Base-by-base conservation (phyloP, 2,888 invertebrate genomes). In the Idaea dimidiata region DNA sequence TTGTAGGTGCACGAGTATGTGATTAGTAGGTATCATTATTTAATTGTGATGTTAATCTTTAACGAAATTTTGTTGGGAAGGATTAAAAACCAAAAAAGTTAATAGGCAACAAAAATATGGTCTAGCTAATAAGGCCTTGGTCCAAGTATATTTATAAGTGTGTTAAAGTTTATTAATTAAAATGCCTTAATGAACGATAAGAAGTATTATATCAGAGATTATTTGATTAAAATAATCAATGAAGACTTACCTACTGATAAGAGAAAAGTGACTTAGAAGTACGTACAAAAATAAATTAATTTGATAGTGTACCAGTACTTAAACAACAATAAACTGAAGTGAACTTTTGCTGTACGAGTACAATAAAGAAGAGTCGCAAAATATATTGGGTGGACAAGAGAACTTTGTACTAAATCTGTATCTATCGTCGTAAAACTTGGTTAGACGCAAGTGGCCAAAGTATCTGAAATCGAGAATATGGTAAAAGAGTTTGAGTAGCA, bases 381-480 rank as follows among this genome's bases (percentile, higher is more conserved):
- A 63, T 64, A 58, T 62, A 59, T 62, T 17, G 56, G 53, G 55
- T 43, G 59, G 59, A 60, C 62, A 53, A 62, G 17, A 62, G 17
- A 56, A 61, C 54, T 60, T 60, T 61, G 60, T 66, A 62, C 69
- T 63, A 68, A 33, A 72, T 70, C 18, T 18, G 56, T 56, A 56
- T 62, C 63, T 59, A 54, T 58, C 64, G 57, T 56, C 66, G 67
- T 70, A 71, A 62, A 68, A 67, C 69, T 68, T 64, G 59, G 59
- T 65, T 66, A 72, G 72, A 65, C 63, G 60, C 65, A 63, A 69
- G 65, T 68, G 10, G 66, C 65, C 67, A 60, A 65, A 64, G 70
- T 73, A 75, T 75, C 73, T 73, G 71, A 66, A 76, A 66, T 72
- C 71, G 74, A 79, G 75, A 74, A 77, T 72, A 74, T 73, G 72